phyloP scores from a whole-genome alignment of 2,888 invertebrate genomes.

The Athetis lepigone region DNA sequence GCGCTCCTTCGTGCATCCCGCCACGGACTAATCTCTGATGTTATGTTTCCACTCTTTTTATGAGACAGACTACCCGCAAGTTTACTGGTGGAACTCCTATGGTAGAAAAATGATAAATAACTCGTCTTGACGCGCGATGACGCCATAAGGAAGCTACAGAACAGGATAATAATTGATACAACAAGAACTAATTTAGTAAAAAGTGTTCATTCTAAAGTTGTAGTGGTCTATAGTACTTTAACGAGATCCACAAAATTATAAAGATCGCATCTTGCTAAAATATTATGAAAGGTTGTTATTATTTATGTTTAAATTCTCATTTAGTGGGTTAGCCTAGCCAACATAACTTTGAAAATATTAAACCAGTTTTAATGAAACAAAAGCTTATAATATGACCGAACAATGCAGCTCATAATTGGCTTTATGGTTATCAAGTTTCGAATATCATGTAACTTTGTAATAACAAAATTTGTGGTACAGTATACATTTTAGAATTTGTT shows the following conservation, averaged over 20 bases:
- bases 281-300: background rate
- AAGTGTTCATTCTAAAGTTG: too few species aligned
- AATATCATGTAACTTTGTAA: conserved; percentile 30
- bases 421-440: conserved; percentile 26
- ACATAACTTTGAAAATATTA: conserved; percentile 31
- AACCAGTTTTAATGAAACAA: conserved; percentile 50
- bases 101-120: too few species aligned
- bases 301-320: conserved; percentile 25
- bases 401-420: conserved; percentile 57
- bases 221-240: too few species aligned
- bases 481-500: conserved; percentile 7
- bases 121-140: too few species aligned
- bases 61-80: too few species aligned
- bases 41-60: too few species aligned
- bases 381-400: conserved; percentile 38
- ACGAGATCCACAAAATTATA: background rate
- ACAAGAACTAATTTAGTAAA: too few species aligned
- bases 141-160: background rate
- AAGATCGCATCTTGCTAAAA: background rate
- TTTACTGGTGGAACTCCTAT: too few species aligned
- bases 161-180: conserved; percentile 3
- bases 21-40: too few species aligned
- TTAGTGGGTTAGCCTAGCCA: background rate
- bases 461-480: conserved; percentile 2
- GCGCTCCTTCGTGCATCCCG: too few species aligned